These are phyloP conservation scores for Nicator chloris DNA, from an alignment of 2,113 vertebrate genomes.

Conservation along the genomic window DNA sequence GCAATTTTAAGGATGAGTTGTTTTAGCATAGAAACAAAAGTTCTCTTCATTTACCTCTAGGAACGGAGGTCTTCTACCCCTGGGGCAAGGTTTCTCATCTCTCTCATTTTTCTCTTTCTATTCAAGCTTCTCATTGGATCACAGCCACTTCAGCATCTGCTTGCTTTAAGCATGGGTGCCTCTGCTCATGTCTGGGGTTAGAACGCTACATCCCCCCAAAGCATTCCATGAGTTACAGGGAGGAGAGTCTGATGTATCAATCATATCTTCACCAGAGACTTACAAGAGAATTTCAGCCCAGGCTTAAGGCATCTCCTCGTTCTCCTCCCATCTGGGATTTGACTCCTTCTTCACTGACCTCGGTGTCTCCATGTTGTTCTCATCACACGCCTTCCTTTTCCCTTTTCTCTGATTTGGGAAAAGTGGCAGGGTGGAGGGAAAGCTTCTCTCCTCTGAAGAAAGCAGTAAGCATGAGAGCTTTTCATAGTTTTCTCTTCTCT, in stretches of 20 bases:
- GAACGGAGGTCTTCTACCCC: background rate
- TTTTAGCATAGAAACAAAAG: background rate
- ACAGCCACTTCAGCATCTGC: background rate
- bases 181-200: background rate
- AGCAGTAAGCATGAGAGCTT: background rate
- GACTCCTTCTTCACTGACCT: background rate
- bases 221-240: background rate
- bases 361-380: background rate
- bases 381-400: background rate
- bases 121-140: background rate
- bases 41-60: background rate
- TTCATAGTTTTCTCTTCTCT: background rate
- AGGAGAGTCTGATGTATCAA: background rate
- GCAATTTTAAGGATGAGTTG: background rate
- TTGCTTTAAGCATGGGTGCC: background rate
- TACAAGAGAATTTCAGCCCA: background rate
- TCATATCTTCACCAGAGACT: background rate
- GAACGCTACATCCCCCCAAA: rapidly evolving
- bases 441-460: background rate
- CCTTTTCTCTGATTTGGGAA: background rate
- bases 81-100: background rate
- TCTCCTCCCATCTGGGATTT: background rate
- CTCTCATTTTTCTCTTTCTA: background rate
- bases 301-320: background rate
- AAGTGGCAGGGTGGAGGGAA: background rate